phyloP scores from a whole-genome alignment of 1,140 invertebrate genomes.

The Conus ventricosus region DNA sequence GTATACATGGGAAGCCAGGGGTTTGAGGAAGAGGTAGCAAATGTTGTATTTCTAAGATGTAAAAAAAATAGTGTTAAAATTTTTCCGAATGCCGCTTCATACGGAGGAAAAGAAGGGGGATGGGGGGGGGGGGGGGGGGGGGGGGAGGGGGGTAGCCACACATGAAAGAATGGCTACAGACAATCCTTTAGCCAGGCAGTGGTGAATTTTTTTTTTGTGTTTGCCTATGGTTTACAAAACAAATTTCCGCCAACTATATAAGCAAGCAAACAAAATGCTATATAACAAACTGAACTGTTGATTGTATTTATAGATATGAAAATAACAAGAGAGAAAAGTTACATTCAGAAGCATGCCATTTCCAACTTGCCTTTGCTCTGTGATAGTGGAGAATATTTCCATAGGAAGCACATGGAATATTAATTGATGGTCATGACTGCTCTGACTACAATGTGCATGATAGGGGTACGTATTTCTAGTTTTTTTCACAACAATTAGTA shows the following conservation, averaged over 20 bases:
- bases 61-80: too few species aligned
- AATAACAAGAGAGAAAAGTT: not conserved
- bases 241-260: not conserved
- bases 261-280: constrained; percentile 3
- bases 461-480: not conserved
- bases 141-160: too few species aligned
- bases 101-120: too few species aligned
- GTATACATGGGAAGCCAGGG: too few species aligned
- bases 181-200: too few species aligned
- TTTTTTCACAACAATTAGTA: constrained; percentile 24
- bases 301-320: not conserved
- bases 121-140: too few species aligned
- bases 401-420: not conserved
- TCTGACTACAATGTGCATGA: constrained; percentile 18
- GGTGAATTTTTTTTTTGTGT: too few species aligned
- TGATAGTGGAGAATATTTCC: constrained; percentile 1
- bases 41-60: too few species aligned
- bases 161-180: too few species aligned
- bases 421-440: not conserved
- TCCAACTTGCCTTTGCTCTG: not conserved
- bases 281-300: not conserved
- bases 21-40: too few species aligned
- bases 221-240: not conserved
- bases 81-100: too few species aligned
- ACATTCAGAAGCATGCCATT: constrained; percentile 18